Conservation (phyloP, 2,888 invertebrate species). For the Morpho deidamia region DNA sequence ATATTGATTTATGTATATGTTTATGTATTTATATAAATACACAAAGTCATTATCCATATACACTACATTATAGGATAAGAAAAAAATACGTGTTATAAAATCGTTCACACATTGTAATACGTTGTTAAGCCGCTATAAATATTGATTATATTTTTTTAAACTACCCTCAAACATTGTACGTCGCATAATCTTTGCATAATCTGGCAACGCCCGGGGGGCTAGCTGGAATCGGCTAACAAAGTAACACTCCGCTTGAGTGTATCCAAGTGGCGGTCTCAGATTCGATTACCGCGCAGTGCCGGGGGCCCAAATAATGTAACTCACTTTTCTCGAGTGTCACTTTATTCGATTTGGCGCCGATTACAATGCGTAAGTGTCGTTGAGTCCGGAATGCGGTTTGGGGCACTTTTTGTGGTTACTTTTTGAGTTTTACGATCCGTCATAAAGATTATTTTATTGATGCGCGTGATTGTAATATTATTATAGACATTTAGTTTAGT, state of each 20-base stretch:
- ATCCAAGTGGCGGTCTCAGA: slow-evolving; percentile 68
- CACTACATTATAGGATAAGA: too few species aligned
- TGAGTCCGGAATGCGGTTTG: slow-evolving; percentile 44
- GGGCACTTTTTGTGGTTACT: slow-evolving; percentile 26
- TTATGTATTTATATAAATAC: too few species aligned
- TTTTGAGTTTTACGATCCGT: slow-evolving; percentile 20
- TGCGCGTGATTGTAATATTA: slow-evolving; percentile 19
- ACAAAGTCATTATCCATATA: too few species aligned
- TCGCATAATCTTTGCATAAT: slow-evolving; percentile 52
- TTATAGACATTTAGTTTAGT: slow-evolving; percentile 14
- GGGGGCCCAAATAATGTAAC: slow-evolving; percentile 68
- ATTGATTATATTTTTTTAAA: slow-evolving; percentile 3
- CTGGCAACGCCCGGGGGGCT: slow-evolving; percentile 35
- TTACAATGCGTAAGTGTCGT: slow-evolving; percentile 67
- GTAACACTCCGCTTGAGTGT: slow-evolving; percentile 68
- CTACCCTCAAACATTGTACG: slow-evolving; percentile 25
- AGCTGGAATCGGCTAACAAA: slow-evolving; percentile 71
- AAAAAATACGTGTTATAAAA: too few species aligned
- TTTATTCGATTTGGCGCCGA: slow-evolving; percentile 66
- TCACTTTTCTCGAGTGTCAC: slow-evolving; percentile 63
- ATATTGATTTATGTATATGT: too few species aligned
- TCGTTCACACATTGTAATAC: too few species aligned
- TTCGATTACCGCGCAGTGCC: slow-evolving; percentile 68
- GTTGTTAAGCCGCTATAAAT: too few species aligned
- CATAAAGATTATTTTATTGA: slow-evolving; percentile 24